Conservation (phyloP, 1,140 invertebrate species). For the Colletes gigas region DNA sequence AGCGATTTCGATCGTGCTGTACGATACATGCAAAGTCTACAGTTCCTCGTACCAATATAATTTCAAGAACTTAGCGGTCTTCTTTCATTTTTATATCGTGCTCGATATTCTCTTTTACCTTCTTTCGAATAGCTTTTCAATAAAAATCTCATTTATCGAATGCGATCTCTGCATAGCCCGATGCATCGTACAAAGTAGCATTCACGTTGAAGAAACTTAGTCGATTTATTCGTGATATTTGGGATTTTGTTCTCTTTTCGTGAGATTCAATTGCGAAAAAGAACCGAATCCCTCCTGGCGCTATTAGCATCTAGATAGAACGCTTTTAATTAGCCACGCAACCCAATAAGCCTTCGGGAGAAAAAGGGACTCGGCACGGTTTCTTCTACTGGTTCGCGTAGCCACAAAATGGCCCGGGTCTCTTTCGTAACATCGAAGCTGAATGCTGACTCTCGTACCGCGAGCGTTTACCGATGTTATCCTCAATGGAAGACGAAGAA, state of each 20-base stretch:
- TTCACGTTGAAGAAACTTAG: background rate
- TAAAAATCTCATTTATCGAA: background rate
- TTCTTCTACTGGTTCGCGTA: background rate
- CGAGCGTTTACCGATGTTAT: slow-evolving; percentile 68
- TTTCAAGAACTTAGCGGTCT: background rate
- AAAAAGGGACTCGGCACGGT: background rate
- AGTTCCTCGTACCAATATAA: background rate
- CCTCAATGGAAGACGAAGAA: slow-evolving; percentile 51
- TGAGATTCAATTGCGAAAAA: slow-evolving; percentile 4
- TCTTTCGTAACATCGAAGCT: slow-evolving; percentile 44
- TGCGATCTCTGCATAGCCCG: background rate
- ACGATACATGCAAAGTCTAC: background rate
- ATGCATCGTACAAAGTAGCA: background rate
- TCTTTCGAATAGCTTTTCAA: too few relatives aligned
- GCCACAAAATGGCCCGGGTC: slow-evolving; percentile 18
- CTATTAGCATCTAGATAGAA: slow-evolving; percentile 31
- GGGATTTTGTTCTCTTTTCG: background rate
- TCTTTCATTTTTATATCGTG: background rate
- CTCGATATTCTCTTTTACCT: background rate
- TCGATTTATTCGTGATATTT: background rate
- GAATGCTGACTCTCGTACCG: slow-evolving; percentile 30
- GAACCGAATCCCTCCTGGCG: slow-evolving; percentile 14
- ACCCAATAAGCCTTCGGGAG: slow-evolving; percentile 26
- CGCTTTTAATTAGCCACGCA: slow-evolving; percentile 28
- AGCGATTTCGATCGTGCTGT: background rate